Conservation (phyloP, 2,888 invertebrate species). For the Drymonia ruficornis region DNA sequence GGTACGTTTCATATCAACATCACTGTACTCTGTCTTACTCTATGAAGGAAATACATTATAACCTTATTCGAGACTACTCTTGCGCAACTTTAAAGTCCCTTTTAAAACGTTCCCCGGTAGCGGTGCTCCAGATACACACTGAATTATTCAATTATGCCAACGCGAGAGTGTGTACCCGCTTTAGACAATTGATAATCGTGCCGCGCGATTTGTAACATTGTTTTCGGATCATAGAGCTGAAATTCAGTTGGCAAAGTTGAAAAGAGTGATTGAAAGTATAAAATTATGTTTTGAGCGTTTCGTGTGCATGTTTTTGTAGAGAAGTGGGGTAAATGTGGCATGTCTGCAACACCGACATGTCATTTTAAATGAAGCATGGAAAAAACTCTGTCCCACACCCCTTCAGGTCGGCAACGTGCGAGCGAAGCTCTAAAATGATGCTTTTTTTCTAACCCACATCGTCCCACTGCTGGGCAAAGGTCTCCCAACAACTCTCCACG, state of each 20-base stretch:
- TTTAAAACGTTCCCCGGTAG: conserved; percentile 36
- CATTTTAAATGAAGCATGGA: no score
- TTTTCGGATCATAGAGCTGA: background rate
- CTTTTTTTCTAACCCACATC: no score
- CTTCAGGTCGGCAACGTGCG: no score
- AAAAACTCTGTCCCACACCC: no score
- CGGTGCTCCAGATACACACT: conserved; percentile 41
- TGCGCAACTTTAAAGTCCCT: background rate
- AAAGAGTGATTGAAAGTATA: conserved; percentile 23
- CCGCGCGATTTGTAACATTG: conserved; percentile 12
- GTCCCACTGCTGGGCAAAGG: no score
- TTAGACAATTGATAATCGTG: conserved; percentile 22
- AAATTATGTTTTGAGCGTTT: conserved; percentile 22
- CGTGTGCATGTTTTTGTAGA: conserved; percentile 26
- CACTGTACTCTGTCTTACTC: background rate
- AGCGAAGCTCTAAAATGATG: no score
- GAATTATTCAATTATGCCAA: conserved; percentile 46
- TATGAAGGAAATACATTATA: background rate
- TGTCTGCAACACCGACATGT: no score
- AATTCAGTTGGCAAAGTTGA: background rate
- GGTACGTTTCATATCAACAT: background rate
- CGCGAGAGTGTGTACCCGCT: conserved; percentile 22
- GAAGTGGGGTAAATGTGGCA: conserved; percentile 16
- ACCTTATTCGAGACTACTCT: background rate
- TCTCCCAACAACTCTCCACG: no score